phyloP scores from a whole-genome alignment of 2,888 invertebrate species.

The Crepidodera aurea region DNA sequence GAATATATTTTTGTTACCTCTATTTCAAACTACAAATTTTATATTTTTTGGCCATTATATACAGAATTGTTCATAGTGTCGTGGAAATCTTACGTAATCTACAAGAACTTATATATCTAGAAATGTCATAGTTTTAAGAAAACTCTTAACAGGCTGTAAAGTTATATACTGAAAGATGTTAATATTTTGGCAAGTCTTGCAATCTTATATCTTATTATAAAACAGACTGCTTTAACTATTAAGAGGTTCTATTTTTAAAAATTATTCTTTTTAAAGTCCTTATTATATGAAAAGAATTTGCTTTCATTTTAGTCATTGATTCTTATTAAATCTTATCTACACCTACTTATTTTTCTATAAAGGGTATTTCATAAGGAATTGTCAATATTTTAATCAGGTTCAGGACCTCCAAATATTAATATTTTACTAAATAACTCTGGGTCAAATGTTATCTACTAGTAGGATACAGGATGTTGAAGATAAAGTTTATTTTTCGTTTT shows the following conservation, averaged over 20 bases:
- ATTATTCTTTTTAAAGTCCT: neutral
- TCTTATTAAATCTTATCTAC: too few species aligned
- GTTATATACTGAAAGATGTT: slow-evolving; percentile 25
- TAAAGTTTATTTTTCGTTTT: too few species aligned
- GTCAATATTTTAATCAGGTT: too few species aligned
- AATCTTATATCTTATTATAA: slow-evolving; percentile 9
- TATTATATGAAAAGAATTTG: too few species aligned
- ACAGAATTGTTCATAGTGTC: neutral
- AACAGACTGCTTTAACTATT: slow-evolving; percentile 18
- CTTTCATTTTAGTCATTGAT: too few species aligned
- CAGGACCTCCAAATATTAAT: too few species aligned
- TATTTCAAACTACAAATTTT: slow-evolving; percentile 17
- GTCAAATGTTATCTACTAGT: too few species aligned
- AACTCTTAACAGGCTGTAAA: slow-evolving; percentile 26
- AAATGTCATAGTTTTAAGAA: slow-evolving; percentile 17
- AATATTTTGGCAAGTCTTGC: slow-evolving; percentile 25
- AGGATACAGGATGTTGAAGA: too few species aligned
- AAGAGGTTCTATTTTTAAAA: neutral
- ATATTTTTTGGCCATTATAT: neutral
- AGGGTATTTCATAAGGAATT: too few species aligned
- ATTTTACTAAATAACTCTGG: too few species aligned
- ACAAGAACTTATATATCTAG: slow-evolving; percentile 17
- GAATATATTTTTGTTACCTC: slow-evolving; percentile 5
- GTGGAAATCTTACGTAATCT: slow-evolving; percentile 14
- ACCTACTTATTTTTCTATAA: too few species aligned